Evolutionary conservation across 2,113 vertebrate species (phyloP), one percentile per base, ranked within the genome.

Genomic region (Procapra przewalskii): DNA sequence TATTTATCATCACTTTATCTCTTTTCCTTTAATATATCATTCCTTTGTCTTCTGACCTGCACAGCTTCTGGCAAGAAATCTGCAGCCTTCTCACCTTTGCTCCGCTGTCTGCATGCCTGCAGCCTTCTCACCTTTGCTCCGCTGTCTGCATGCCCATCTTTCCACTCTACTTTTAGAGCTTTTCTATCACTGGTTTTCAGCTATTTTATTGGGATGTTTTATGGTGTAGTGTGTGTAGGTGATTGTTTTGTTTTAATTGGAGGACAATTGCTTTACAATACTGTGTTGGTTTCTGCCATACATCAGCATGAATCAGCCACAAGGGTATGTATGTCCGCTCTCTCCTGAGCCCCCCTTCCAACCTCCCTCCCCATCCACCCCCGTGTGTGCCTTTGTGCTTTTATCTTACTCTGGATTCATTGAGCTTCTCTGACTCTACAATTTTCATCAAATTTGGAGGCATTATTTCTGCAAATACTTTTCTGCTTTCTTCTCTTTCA

Each of bases 281-380:
- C 4, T 36, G 64, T 71, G n/a, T 71, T 23, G 19, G 19, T 71
- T 71, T 36, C 64, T 36, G n/a, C 64, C 9, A 1, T 11, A 23
- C n/a, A 71, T 23, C n/a, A 23, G n/a, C n/a, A 71, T 6, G 64
- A 71, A 36, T 71, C 64, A 36, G 64, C n/a, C n/a, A 23, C n/a
- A 71, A 21, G 2, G 5, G 64, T 36, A 67, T 4, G 7, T 21
- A 71, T 36, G 64, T 71, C 64, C 19, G 9, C 9, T 71, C n/a
- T 11, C n/a, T 71, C 19, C 19, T 5, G 0, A 36, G 36, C 4
- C 19, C 9, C 9, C 0, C 2, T 36, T 16, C 64, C 64, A 21
- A 6, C 64, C 64, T 67, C 64, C 64, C 64, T 67, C 64, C n/a
- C 33, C n/a, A 67, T 21, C 33, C 17, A 67, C 64, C 33, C 64